Base-by-base conservation (phyloP, 2,888 invertebrate genomes). In the Clivina fossor region DNA sequence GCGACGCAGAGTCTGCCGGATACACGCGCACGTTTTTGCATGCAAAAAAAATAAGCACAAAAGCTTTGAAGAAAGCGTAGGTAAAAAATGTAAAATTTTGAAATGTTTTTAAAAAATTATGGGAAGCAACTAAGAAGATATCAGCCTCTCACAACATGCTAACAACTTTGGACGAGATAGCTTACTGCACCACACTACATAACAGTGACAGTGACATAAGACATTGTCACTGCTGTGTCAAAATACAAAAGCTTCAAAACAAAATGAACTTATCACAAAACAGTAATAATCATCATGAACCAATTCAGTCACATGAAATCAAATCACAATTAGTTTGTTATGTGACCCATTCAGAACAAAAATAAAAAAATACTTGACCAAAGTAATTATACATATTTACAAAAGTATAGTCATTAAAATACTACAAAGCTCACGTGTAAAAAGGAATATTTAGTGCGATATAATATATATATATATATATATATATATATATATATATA, bases 141-240 rank as follows among this genome's bases (percentile, higher is more conserved):
- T 63, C 65, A 68, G 67, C 67, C 71, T 74, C 75, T 74, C 75
- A 75, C 76, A 76, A 76, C 76, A 76, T 76, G 76, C 76, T 74
- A 74, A 74, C 76, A 76, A 74, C 68, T 63, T 64, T 57, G 65
- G 63, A 59, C 66, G 62, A 68, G 72, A 72, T 73, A 74, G 74
- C 73, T 71, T 73, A 72, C 72, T 67, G 67, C 71, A 64, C 64
- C 66, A 67, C 64, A 55, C 66, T 65, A 55, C 55, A 43, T 35
- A 33, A 54, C 53, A 54, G 50, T 58, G 51, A 46, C 56, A 43
- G 51, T 47, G 41, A 28, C 44, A 57, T n/a, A n/a, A n/a, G n/a
- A n/a, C n/a, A n/a, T n/a, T n/a, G n/a, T n/a, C n/a, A 33, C 53
- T 43, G 53, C 60, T 49, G 59, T 56, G 58, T 61, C 58, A 61